Evolutionary conservation across 64 coral and sea anemone species (phyloP).

Genomic region (Actinia equina): DNA sequence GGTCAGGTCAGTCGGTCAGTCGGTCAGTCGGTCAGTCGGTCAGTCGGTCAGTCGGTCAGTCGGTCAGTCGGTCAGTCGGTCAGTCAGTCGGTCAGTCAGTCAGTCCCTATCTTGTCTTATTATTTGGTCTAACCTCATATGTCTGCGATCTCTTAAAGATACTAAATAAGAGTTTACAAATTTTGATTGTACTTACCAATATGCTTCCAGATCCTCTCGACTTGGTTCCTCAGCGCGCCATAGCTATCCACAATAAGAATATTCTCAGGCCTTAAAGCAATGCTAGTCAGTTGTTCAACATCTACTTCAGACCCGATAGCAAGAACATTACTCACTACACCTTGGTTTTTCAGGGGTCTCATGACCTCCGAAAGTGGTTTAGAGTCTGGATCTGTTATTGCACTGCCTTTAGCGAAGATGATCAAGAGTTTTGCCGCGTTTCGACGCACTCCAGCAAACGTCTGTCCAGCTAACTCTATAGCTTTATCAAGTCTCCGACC

Average conservation of each 20-base stretch:
- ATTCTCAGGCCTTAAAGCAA: slow-evolving; percentile 56
- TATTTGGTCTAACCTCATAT: no score
- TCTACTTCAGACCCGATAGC: slow-evolving; percentile 57
- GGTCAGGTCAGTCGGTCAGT: no score
- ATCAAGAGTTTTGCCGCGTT: slow-evolving; percentile 35
- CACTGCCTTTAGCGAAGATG: slow-evolving; percentile 48
- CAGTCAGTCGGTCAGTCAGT: no score
- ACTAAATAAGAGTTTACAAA: no score
- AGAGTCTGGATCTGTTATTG: slow-evolving; percentile 11
- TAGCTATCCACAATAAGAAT: slow-evolving; percentile 55
- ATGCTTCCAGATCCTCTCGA: slow-evolving; percentile 44
- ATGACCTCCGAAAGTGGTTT: slow-evolving; percentile 43
- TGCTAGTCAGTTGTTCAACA: slow-evolving; percentile 21
- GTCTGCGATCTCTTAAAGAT: no score
- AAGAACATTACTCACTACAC: slow-evolving; percentile 55
- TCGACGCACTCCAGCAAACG: not conserved
- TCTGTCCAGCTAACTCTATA: slow-evolving; percentile 5
- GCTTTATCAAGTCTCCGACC: slow-evolving; percentile 37
- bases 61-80: no score
- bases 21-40: no score
- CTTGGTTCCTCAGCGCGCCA: slow-evolving; percentile 41
- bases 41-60: no score
- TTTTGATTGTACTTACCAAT: slow-evolving; percentile 37
- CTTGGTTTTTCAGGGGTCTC: slow-evolving; percentile 51
- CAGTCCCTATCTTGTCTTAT: no score